A percentile compares a stretch with the other conserved stretches of the same genome.
These are phyloP conservation scores for Balaenoptera acutorostrata DNA, from an alignment of 2,113 vertebrate species.

Conservation along the genomic window DNA sequence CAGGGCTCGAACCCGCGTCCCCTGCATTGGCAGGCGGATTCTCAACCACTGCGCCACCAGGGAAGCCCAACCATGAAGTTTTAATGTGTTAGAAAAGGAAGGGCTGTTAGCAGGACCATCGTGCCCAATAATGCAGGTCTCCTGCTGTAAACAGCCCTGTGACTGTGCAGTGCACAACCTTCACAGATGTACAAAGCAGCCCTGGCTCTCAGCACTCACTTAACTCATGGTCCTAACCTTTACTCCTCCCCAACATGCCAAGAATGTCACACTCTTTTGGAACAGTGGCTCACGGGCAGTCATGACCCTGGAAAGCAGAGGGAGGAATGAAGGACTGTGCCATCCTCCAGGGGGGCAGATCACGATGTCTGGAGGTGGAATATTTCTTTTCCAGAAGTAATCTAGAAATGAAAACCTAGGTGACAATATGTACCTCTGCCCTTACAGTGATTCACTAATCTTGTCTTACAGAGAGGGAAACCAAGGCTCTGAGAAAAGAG, in stretches of 20 bases:
- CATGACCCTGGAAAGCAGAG: not conserved
- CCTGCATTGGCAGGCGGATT: no score
- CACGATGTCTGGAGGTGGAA: not conserved
- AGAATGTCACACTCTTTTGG: not conserved
- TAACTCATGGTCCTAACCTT: not conserved
- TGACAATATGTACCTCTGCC: not conserved
- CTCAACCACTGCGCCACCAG: no score
- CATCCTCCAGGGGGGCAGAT: not conserved
- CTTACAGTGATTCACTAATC: not conserved
- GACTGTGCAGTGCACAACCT: fast-evolving
- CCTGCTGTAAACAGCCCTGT: fast-evolving
- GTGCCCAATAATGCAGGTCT: fast-evolving
- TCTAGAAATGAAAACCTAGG: not conserved
- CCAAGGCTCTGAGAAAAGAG: not conserved
- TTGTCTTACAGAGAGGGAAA: not conserved
- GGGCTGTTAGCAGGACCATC: no score
- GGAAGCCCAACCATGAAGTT: not conserved
- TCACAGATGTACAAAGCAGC: not conserved
- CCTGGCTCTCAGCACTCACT: not conserved
- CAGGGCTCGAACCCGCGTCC: no score
- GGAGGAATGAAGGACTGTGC: not conserved
- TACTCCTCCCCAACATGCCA: not conserved
- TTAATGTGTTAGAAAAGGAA: not conserved
- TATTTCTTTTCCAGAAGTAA: not conserved
- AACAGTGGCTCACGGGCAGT: not conserved